These are phyloP conservation scores for Ectemnius lituratus DNA, from an alignment of 2,888 invertebrate genomes.

Conservation along the genomic window DNA sequence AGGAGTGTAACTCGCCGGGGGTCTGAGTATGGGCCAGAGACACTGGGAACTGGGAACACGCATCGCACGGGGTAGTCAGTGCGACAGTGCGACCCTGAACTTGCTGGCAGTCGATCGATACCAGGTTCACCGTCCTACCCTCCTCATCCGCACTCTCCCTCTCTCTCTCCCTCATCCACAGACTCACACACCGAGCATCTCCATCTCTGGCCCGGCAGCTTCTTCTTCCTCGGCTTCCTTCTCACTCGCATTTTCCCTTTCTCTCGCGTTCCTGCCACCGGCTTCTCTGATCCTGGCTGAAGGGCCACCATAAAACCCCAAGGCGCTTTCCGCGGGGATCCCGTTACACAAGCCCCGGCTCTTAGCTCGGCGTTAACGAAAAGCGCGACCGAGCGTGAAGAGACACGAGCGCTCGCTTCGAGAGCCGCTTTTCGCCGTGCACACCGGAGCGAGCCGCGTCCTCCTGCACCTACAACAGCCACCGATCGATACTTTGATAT, in stretches of 20 bases:
- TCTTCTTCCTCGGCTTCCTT: conserved; percentile 35
- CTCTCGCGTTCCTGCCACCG: conserved; percentile 16
- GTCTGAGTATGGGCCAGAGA: conserved; percentile 28
- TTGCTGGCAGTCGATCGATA: conserved; percentile 72
- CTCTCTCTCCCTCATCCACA: no score
- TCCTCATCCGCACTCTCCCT: conserved; percentile 25
- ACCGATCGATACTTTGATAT: conserved; percentile 63
- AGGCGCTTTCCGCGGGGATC: conserved; percentile 70
- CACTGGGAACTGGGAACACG: conserved; percentile 19
- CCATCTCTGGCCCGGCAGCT: conserved; percentile 43
- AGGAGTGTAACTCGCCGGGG: conserved; percentile 41
- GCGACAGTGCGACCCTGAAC: conserved; percentile 74
- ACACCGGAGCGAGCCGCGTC: conserved; percentile 34
- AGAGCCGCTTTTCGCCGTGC: conserved; percentile 57
- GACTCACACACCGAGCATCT: conserved; percentile 38
- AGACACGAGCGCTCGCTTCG: conserved; percentile 61
- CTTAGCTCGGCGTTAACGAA: conserved; percentile 69
- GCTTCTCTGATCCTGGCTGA: conserved; percentile 52
- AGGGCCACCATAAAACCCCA: conserved; percentile 66
- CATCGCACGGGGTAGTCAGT: conserved; percentile 43
- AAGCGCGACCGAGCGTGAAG: conserved; percentile 69
- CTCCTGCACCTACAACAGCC: background rate
- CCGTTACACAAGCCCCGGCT: conserved; percentile 68
- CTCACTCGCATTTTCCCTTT: conserved; percentile 30
- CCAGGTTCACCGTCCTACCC: conserved; percentile 73